Base-by-base conservation (phyloP, 1,140 invertebrate genomes). In the Scaptomyza pallida region DNA sequence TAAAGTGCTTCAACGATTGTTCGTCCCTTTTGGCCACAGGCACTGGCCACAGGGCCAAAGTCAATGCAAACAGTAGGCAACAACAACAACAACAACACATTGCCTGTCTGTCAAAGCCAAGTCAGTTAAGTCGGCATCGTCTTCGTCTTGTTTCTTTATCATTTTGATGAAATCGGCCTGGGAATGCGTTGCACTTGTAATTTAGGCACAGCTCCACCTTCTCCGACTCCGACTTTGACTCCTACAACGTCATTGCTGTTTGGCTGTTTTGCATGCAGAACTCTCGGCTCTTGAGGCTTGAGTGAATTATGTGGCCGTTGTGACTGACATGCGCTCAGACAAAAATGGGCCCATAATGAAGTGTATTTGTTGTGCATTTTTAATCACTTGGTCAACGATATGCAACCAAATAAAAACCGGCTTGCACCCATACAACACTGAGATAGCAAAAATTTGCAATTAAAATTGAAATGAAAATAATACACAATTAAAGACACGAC, bases 91-190 rank as follows among this genome's bases (percentile, higher is more conserved):
- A 30, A 30, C 26, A 30, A 55, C 61, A 43, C 19, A n/a, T 6
- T 37, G 51, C 54, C 57, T 17, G 52, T 35, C 75, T 69, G 67
- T 52, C 72, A 59, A 30, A 30, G 70, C 41, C 30, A n/a, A 13
- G 17, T 16, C 44, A 40, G 47, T 12, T 48, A 23, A 30, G 26
- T 78, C 55, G 43, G 50, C 45, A 17, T 64, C 67, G 70, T 79
- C 74, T 85, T 69, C 64, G 23, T 30, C 26, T 30, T 30, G 2
- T 21, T 21, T 21, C 19, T 88, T 88, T 88, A 88, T 88, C 82
- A 89, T 82, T 88, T 88, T 88, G 82, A 88, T 88, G 82, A 88
- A 88, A 88, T 88, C 82, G 71, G 78, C 64, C 77, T 85, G 81
- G 82, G 81, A 85, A 85, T 88, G 82, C 81, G 82, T 85, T 85